Evolutionary conservation across 2,113 vertebrate species (phyloP).

Genomic region (Silurus glanis): DNA sequence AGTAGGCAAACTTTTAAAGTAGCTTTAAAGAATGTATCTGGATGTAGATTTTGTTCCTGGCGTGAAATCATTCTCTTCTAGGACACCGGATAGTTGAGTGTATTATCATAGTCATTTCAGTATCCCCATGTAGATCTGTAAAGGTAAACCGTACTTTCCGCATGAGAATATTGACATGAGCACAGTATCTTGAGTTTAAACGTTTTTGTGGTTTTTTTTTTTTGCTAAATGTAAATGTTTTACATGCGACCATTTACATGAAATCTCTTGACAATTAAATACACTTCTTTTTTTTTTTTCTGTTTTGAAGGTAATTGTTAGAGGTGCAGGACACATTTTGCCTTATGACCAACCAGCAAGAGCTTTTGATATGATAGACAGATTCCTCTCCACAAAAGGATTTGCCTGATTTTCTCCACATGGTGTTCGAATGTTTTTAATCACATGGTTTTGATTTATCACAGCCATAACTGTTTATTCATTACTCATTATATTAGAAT

Average conservation of each 20-base stretch:
- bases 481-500: no score
- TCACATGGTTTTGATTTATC: background rate
- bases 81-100: background rate
- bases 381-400: constrained; percentile 78
- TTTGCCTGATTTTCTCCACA: constrained; percentile 45
- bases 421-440: background rate
- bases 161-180: background rate
- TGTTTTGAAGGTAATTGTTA: constrained; percentile 74
- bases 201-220: background rate
- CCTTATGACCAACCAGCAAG: constrained; percentile 80
- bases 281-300: background rate
- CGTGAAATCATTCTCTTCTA: background rate
- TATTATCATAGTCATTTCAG: background rate
- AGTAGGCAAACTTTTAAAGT: background rate
- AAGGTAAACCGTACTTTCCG: background rate
- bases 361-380: constrained; percentile 82
- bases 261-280: background rate
- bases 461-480: background rate
- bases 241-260: background rate
- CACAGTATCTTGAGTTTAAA: background rate
- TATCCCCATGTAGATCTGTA: background rate
- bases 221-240: background rate
- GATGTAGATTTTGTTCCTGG: background rate
- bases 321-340: constrained; percentile 82
- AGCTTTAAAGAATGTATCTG: background rate